phyloP scores from a whole-genome alignment of 1,140 invertebrate species.

The Drosophila pallidifrons region DNA sequence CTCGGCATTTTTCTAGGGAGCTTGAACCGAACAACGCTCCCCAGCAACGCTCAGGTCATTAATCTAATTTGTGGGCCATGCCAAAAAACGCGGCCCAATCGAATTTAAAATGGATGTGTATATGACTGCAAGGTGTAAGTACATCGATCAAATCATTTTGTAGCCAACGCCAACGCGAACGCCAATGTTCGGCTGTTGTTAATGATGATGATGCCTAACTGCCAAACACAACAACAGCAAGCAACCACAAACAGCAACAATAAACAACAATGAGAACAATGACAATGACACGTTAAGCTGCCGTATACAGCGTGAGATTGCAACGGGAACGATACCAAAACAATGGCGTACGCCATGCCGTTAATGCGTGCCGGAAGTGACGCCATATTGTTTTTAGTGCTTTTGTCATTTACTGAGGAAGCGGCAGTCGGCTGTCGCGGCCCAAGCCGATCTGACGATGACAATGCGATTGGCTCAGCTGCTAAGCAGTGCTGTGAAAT shows the following conservation, averaged over 20 bases:
- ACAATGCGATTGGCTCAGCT: constrained; percentile 48
- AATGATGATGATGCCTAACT: constrained; percentile 70
- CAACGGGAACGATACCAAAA: constrained; percentile 33
- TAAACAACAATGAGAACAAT: constrained; percentile 33
- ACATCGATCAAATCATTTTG: constrained; percentile 70
- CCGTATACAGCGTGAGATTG: constrained; percentile 61
- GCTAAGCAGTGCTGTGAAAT: not conserved
- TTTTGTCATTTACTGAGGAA: constrained; percentile 65
- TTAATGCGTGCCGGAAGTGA: constrained; percentile 75
- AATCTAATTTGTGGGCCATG: constrained; percentile 67
- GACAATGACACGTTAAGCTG: constrained; percentile 75
- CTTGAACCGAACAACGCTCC: not conserved
- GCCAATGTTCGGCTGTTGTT: constrained; percentile 37
- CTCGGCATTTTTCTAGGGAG: constrained; percentile 14
- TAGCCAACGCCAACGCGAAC: constrained; percentile 11
- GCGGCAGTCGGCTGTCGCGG: not conserved
- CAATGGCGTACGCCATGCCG: constrained; percentile 37
- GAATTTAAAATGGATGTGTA: constrained; percentile 61
- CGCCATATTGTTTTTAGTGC: constrained; percentile 77
- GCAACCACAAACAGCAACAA: constrained; percentile 24
- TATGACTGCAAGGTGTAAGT: constrained; percentile 59
- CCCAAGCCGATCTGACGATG: constrained; percentile 47
- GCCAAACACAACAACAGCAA: constrained; percentile 9
- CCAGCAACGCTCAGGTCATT: constrained; percentile 58
- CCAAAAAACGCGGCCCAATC: constrained; percentile 19